These are phyloP conservation scores for Hyposmocoma kahamanoa DNA, from an alignment of 1,140 invertebrate genomes.

Conservation along the genomic window DNA sequence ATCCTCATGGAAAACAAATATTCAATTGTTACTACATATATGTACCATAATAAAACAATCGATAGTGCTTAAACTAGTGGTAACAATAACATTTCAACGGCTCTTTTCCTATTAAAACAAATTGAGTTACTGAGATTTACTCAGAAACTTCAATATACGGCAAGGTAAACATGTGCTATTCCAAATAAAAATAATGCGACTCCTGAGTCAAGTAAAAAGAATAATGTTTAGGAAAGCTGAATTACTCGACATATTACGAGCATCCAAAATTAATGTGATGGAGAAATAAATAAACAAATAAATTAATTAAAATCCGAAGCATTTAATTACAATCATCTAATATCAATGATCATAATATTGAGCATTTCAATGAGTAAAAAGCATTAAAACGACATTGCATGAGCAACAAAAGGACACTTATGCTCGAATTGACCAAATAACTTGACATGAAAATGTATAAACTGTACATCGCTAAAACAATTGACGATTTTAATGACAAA, in stretches of 20 bases:
- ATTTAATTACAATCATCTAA: slow-evolving; percentile 46
- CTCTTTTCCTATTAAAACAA: slow-evolving; percentile 27
- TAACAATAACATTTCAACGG: slow-evolving; percentile 68
- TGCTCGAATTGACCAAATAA: slow-evolving; percentile 56
- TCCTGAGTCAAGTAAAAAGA: no score
- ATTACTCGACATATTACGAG: no score
- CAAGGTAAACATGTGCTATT: no score
- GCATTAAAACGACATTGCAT: slow-evolving; percentile 35
- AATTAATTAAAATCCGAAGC: slow-evolving; percentile 44
- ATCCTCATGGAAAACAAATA: slow-evolving; percentile 31
- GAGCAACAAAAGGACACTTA: slow-evolving; percentile 59
- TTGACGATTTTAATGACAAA: slow-evolving; percentile 49
- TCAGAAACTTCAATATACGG: no score
- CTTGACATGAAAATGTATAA: slow-evolving; percentile 32
- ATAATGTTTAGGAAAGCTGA: no score
- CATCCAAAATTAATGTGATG: no score
- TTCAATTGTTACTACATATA: slow-evolving; percentile 34
- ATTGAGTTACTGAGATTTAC: neutral
- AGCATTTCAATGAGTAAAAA: slow-evolving; percentile 69
- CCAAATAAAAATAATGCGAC: no score
- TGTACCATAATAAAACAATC: slow-evolving; percentile 57
- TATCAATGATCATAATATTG: slow-evolving; percentile 63
- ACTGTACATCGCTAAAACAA: slow-evolving; percentile 50
- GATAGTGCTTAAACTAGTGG: slow-evolving; percentile 66
- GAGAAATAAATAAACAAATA: slow-evolving; percentile 45